Evolutionary conservation across 2,888 invertebrate species (phyloP).

Genomic region (Drosophila multiciliata): DNA sequence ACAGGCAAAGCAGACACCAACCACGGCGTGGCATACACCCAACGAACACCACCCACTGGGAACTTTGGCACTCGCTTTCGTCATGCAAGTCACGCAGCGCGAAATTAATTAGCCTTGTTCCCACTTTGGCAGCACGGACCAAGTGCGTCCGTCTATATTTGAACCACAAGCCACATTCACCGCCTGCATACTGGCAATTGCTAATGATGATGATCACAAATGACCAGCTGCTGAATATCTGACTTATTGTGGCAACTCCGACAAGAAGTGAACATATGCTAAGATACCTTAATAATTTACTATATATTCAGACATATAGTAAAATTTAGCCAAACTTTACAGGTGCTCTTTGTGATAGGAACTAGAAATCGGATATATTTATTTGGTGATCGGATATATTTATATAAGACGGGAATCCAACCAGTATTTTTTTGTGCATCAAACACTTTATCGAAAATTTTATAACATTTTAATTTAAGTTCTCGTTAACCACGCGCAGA

Average conservation of each 20-base stretch:
- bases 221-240: slow-evolving; percentile 16
- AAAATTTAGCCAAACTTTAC: no score
- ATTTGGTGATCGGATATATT: no score
- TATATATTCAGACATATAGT: no score
- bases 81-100: slow-evolving; percentile 70
- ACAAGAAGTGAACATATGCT: no score
- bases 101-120: slow-evolving; percentile 73
- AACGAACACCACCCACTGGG: slow-evolving; percentile 6
- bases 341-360: background rate
- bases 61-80: slow-evolving; percentile 26
- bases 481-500: no score
- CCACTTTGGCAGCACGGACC: slow-evolving; percentile 50
- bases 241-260: no score
- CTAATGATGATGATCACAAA: slow-evolving; percentile 25
- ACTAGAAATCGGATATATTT: background rate
- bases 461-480: no score
- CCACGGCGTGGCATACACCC: background rate
- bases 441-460: background rate
- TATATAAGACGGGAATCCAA: background rate
- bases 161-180: background rate
- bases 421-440: background rate
- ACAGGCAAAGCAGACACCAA: slow-evolving; percentile 1
- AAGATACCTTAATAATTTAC: no score
- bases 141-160: slow-evolving; percentile 27
- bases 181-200: background rate